These are phyloP conservation scores for Tupaia tana DNA, from an alignment of 2,113 vertebrate species.

Conservation along the genomic window DNA sequence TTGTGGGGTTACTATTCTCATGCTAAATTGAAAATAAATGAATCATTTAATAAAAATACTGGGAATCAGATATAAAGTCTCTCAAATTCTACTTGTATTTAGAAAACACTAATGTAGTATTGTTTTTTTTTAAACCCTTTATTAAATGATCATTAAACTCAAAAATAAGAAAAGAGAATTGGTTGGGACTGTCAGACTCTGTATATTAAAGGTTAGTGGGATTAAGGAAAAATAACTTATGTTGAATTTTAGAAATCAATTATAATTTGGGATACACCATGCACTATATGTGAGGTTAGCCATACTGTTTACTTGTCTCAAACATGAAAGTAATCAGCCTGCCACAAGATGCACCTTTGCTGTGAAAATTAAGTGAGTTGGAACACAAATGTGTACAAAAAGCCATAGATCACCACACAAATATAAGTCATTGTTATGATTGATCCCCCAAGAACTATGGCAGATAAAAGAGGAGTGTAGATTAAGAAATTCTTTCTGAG, in stretches of 20 bases:
- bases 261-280: neutral
- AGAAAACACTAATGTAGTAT: neutral
- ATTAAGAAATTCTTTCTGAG: neutral
- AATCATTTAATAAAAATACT: neutral
- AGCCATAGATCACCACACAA: neutral
- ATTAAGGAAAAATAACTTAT: neutral
- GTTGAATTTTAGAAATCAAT: neutral
- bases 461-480: neutral
- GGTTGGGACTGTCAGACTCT: neutral
- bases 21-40: neutral
- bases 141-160: neutral
- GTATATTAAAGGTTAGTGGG: neutral
- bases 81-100: neutral
- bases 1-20: neutral
- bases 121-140: neutral
- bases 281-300: neutral
- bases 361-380: neutral
- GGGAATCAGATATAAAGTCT: neutral
- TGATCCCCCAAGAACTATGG: neutral
- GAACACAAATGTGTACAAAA: neutral
- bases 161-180: neutral
- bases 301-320: neutral
- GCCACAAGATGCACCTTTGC: neutral
- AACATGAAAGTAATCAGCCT: neutral
- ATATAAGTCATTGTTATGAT: neutral